phyloP scores from a whole-genome alignment of 2,113 vertebrate species.

The Rhombomys opimus region DNA sequence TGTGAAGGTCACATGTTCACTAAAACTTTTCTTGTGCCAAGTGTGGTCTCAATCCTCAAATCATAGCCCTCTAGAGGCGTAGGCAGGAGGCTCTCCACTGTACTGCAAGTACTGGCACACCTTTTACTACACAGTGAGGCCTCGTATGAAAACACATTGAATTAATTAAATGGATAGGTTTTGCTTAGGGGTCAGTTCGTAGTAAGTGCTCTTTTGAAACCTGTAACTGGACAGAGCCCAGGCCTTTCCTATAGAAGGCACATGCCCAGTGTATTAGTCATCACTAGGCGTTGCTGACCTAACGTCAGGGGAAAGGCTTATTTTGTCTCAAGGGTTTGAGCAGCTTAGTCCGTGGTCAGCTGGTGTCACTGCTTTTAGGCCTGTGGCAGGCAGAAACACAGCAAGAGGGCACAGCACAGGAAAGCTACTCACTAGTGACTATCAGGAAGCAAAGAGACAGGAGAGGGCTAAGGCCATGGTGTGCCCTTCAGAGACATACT shows the following conservation, averaged over 20 bases:
- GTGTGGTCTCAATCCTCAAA: background rate
- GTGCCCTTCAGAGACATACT: background rate
- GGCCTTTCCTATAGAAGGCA: constrained; percentile 5
- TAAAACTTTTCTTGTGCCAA: background rate
- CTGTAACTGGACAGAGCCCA: background rate
- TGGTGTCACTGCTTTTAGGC: background rate
- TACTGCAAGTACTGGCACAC: too few relatives aligned
- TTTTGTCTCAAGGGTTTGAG: background rate
- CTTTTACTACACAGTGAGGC: background rate
- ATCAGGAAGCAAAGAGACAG: background rate
- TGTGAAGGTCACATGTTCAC: background rate
- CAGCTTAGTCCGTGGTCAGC: background rate
- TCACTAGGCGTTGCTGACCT: background rate
- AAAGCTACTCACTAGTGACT: background rate
- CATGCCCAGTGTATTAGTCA: background rate
- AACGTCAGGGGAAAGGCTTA: background rate
- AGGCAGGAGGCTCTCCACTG: background rate
- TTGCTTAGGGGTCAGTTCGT: constrained; percentile 41
- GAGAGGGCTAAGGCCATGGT: background rate
- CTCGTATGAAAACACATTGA: background rate
- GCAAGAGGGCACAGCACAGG: background rate
- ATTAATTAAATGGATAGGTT: background rate
- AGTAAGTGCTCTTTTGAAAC: background rate
- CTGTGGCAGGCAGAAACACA: background rate
- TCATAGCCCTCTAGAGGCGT: background rate